These are phyloP conservation scores for Melozone crissalis DNA, from an alignment of 2,113 vertebrate genomes.

Conservation along the genomic window DNA sequence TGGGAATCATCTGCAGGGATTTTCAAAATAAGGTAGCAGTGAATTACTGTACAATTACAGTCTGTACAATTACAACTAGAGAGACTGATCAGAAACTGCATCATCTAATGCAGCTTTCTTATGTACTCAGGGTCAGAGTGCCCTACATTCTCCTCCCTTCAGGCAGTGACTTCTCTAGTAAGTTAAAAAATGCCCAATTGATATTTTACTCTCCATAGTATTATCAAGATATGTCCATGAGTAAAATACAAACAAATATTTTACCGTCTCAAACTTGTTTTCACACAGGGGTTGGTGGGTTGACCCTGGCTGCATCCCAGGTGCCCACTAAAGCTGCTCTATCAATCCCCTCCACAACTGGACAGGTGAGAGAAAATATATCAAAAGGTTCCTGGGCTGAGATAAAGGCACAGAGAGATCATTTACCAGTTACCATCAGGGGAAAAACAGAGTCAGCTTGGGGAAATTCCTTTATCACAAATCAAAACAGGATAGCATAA, in stretches of 20 bases:
- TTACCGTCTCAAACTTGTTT: not conserved
- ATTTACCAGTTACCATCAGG: not conserved
- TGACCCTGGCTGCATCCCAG: not conserved
- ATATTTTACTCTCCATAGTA: not conserved
- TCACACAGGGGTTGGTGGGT: not conserved
- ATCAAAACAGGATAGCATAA: not conserved
- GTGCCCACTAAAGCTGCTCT: not conserved
- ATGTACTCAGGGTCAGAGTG: constrained; percentile 1
- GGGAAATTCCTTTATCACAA: not conserved
- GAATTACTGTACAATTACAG: constrained; percentile 30
- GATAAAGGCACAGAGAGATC: not conserved
- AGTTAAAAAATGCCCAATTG: not conserved
- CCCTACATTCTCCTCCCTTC: not conserved
- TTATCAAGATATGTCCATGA: not conserved
- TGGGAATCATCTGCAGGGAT: constrained; percentile 39
- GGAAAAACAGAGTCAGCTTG: not conserved
- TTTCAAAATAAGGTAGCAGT: constrained; percentile 49
- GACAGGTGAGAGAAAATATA: not conserved
- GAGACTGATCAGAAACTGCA: not conserved
- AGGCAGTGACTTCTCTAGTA: not conserved
- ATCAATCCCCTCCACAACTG: not conserved
- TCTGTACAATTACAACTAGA: not conserved
- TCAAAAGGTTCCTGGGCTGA: not conserved
- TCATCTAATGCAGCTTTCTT: not conserved
- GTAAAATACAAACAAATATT: not conserved